phyloP scores from a whole-genome alignment of 2,888 invertebrate species.

The Nephrotoma guestfalica region DNA sequence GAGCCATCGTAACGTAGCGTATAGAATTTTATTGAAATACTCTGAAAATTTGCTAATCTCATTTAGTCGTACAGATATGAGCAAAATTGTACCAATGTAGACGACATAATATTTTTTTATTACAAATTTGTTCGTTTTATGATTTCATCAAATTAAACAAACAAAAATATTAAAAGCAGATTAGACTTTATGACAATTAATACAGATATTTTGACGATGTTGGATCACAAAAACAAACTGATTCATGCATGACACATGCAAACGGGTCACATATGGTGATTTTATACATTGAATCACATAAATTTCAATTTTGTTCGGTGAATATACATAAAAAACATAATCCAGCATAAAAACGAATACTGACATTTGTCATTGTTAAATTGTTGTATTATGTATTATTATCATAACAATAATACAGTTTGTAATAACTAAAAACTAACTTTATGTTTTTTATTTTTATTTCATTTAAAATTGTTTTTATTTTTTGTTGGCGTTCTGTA shows the following conservation, averaged over 20 bases:
- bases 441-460: not conserved
- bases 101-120: no score
- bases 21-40: no score
- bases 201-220: not conserved
- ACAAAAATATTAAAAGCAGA: not conserved
- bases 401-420: not conserved
- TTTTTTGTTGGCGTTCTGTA: not conserved
- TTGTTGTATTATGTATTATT: not conserved
- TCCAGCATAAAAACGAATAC: not conserved
- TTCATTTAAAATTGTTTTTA: not conserved
- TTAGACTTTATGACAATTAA: not conserved
- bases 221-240: not conserved
- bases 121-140: no score
- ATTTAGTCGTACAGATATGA: no score
- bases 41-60: no score
- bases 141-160: not conserved
- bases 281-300: not conserved
- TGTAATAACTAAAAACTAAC: not conserved
- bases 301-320: not conserved
- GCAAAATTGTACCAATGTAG: no score
- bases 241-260: not conserved
- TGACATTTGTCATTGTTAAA: constrained; percentile 1
- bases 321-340: not conserved
- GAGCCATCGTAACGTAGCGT: no score
- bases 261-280: constrained; percentile 2